Conservation (phyloP, 1,140 invertebrate species). For the Zaprionus gabonicus region DNA sequence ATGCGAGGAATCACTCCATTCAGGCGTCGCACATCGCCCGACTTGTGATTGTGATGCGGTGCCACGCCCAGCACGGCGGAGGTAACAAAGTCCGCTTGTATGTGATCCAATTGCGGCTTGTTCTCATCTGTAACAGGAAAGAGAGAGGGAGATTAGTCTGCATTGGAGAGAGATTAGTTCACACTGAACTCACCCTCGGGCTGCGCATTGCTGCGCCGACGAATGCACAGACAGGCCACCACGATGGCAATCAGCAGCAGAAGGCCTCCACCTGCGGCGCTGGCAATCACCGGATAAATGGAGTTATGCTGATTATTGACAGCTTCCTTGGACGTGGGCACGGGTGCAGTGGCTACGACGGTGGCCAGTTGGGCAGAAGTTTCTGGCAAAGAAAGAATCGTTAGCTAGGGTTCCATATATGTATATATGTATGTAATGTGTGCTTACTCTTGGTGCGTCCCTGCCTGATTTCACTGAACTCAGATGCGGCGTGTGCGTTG, state of each 20-base stretch:
- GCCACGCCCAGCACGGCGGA: conserved; percentile 69
- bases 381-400: conserved; percentile 42
- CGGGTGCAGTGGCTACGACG: conserved; percentile 31
- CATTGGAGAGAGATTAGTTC: background rate
- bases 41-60: conserved; percentile 70
- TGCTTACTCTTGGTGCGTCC: conserved; percentile 88
- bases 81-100: conserved; percentile 85
- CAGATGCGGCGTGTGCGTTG: conserved; percentile 92
- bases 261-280: conserved; percentile 69
- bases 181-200: conserved; percentile 84
- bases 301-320: conserved; percentile 63
- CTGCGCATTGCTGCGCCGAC: conserved; percentile 85
- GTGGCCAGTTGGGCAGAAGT: conserved; percentile 12
- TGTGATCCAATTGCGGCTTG: conserved; percentile 84
- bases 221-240: conserved; percentile 82
- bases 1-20: conserved; percentile 88
- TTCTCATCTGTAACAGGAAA: conserved; percentile 66
- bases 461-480: conserved; percentile 92
- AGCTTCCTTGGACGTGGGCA: conserved; percentile 51
- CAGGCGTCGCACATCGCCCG: conserved; percentile 82
- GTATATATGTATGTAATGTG: background rate
- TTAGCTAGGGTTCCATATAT: background rate
- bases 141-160: background rate
- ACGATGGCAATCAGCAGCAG: conserved; percentile 71
- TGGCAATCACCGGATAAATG: conserved; percentile 74